Evolutionary conservation across 2,113 vertebrate genomes (phyloP).

Genomic region (Odobenus rosmarus): DNA sequence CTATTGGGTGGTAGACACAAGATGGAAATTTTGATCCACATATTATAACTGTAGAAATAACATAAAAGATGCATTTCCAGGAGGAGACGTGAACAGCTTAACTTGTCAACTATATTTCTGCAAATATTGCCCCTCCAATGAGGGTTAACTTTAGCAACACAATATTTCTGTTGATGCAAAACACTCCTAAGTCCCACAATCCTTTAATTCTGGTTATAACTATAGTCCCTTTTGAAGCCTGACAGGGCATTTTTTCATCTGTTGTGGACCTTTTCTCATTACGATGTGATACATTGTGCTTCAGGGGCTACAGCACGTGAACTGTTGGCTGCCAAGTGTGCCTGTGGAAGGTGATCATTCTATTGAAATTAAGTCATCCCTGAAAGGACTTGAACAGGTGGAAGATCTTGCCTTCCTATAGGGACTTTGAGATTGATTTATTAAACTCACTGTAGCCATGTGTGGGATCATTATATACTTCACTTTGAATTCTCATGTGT

Average conservation of each 20-base stretch:
- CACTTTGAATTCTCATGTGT: neutral
- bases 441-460: neutral
- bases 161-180: neutral
- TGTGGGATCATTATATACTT: neutral
- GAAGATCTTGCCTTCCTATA: neutral
- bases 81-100: neutral
- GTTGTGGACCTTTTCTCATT: neutral
- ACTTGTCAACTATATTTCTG: neutral
- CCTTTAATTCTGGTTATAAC: neutral
- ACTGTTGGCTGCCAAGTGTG: neutral
- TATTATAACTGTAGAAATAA: neutral
- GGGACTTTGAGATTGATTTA: neutral
- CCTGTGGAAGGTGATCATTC: neutral
- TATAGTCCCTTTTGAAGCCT: neutral
- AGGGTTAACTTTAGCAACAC: neutral
- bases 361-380: neutral
- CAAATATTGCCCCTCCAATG: neutral
- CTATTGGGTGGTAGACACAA: neutral
- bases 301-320: accelerated
- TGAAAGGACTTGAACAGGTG: neutral
- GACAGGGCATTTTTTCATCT: neutral
- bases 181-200: accelerated
- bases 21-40: neutral
- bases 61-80: neutral
- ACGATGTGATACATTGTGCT: neutral